These are phyloP conservation scores for Ursus arctos DNA, from an alignment of 2,113 vertebrate species.

Conservation along the genomic window DNA sequence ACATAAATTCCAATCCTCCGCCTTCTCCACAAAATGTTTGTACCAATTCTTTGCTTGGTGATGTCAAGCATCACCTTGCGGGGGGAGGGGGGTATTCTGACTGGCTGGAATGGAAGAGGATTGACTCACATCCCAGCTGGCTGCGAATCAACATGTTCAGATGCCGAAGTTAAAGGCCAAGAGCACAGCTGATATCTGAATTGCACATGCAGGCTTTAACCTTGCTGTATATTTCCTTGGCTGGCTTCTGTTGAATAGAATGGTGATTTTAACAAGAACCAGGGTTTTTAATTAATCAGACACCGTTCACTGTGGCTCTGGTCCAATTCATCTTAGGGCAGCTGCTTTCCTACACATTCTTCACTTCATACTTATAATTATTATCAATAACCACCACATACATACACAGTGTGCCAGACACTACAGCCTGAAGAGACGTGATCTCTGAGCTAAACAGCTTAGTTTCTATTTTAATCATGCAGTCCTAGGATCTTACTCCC, in stretches of 20 bases:
- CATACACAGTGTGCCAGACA: not conserved
- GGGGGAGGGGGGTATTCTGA: not conserved
- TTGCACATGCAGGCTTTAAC: not conserved
- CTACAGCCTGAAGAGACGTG: not conserved
- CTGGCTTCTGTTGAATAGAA: conserved; percentile 50
- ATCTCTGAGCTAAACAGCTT: not conserved
- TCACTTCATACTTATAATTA: conserved; percentile 47
- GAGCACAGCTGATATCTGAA: not conserved
- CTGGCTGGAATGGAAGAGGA: not conserved
- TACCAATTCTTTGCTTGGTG: not conserved
- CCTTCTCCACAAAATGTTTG: not conserved
- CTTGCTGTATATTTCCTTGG: not conserved
- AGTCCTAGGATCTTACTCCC: not conserved
- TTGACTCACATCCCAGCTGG: not conserved
- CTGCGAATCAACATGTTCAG: not conserved
- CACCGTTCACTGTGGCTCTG: conserved; percentile 5
- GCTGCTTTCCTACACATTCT: conserved; percentile 55
- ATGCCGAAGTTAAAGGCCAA: not conserved
- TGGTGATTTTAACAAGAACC: conserved; percentile 46
- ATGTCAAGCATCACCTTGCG: not conserved
- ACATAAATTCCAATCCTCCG: not conserved
- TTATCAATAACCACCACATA: conserved; percentile 26
- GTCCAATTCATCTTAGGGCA: conserved; percentile 65
- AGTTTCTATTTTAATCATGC: conserved; percentile 12
- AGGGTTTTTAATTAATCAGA: conserved; percentile 75